A percentile compares a stretch with the other conserved stretches of the same genome.
Conservation (phyloP, 2,888 invertebrate species). For the Scaptomyza caliginosa region DNA sequence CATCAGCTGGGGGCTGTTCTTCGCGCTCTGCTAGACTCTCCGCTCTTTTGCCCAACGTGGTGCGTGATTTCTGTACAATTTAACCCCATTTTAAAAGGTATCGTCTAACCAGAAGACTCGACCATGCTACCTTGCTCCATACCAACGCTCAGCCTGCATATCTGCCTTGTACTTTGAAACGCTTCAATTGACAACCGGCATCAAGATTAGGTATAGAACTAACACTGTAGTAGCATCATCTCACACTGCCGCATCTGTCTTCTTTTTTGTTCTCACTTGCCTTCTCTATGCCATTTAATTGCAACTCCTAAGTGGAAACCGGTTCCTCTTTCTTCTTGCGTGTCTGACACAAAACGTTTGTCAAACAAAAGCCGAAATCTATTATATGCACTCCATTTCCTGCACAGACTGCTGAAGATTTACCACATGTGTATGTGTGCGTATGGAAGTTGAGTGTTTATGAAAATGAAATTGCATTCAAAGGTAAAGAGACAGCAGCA, state of each 20-base stretch:
- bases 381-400: slow-evolving; percentile 43
- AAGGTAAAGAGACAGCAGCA: not conserved
- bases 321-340: not conserved
- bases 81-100: slow-evolving; percentile 70
- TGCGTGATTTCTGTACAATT: slow-evolving; percentile 77
- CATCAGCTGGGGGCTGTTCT: slow-evolving; percentile 42
- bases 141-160: not conserved
- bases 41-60: not conserved
- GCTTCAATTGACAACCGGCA: slow-evolving; percentile 11
- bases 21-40: not conserved
- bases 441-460: slow-evolving; percentile 17
- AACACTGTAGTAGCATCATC: slow-evolving; percentile 19
- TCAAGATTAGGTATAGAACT: slow-evolving; percentile 50
- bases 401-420: slow-evolving; percentile 3
- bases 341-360: slow-evolving; percentile 42
- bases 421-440: not conserved
- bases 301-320: slow-evolving; percentile 25
- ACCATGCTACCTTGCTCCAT: not conserved
- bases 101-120: slow-evolving; percentile 34
- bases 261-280: not conserved
- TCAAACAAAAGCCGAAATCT: slow-evolving; percentile 49
- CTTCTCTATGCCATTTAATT: slow-evolving; percentile 36
- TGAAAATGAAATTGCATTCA: slow-evolving; percentile 31
- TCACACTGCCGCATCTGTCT: not conserved
- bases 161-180: slow-evolving; percentile 5